Conservation (phyloP, 2,113 vertebrate genomes). For the Mormoops blainvillei region DNA sequence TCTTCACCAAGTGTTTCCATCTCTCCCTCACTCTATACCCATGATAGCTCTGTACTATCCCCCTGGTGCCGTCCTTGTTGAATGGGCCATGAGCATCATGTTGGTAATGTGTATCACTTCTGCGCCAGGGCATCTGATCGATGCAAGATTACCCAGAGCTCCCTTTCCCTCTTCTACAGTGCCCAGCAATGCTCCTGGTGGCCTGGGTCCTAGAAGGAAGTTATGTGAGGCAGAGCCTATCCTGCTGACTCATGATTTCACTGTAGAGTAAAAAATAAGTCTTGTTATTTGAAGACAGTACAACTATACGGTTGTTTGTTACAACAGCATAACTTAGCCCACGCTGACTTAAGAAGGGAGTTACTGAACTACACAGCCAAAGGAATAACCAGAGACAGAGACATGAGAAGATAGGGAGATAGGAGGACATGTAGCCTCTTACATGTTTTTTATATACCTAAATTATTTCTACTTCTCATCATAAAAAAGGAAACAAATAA, state of each 20-base stretch:
- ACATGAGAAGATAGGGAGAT: background rate
- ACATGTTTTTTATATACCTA: background rate
- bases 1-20: background rate
- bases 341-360: background rate
- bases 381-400: background rate
- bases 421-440: background rate
- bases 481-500: background rate
- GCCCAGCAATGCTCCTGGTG: background rate
- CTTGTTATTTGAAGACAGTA: background rate
- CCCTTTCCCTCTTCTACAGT: background rate
- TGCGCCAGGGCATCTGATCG: background rate
- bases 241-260: background rate
- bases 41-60: background rate
- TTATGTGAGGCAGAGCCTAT: fast-evolving
- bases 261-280: background rate
- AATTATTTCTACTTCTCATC: background rate
- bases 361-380: background rate
- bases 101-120: background rate
- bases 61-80: background rate
- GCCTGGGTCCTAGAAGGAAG: background rate
- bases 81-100: fast-evolving
- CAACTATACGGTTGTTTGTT: background rate
- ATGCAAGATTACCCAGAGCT: background rate
- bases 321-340: background rate
- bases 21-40: background rate